Percentiles rank a stretch among this genome's conserved stretches.
Conservation (phyloP, 2,888 invertebrate genomes). For the Hemistola chrysoprasaria region DNA sequence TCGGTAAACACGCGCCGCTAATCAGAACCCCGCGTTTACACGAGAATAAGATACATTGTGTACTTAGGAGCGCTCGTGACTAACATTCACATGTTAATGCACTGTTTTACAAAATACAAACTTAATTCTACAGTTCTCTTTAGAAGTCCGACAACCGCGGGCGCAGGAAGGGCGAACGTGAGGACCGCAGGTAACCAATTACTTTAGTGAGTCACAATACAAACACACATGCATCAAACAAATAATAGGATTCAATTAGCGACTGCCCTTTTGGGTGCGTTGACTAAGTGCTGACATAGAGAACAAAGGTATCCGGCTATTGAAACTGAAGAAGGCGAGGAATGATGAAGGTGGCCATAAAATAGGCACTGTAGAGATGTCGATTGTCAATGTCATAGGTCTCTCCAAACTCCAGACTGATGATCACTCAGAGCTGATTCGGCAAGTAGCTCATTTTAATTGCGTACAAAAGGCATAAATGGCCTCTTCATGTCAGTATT, state of each 20-base stretch:
- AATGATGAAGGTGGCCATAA: slow-evolving; percentile 62
- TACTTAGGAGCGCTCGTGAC: slow-evolving; percentile 37
- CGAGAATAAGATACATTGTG: slow-evolving; percentile 38
- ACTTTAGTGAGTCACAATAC: slow-evolving; percentile 42
- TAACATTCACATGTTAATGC: slow-evolving; percentile 42
- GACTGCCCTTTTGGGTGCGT: slow-evolving; percentile 49
- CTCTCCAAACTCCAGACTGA: too few relatives aligned
- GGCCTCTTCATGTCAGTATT: too few relatives aligned
- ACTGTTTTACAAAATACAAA: slow-evolving; percentile 36
- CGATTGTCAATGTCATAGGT: neutral
- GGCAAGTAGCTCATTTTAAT: too few relatives aligned
- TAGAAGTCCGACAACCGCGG: slow-evolving; percentile 11
- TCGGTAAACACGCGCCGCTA: slow-evolving; percentile 35
- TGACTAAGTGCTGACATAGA: slow-evolving; percentile 48
- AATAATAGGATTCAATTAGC: slow-evolving; percentile 59
- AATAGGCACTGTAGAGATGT: slow-evolving; percentile 19
- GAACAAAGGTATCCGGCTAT: slow-evolving; percentile 53
- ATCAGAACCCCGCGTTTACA: slow-evolving; percentile 39
- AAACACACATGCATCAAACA: slow-evolving; percentile 42
- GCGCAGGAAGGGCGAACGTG: slow-evolving; percentile 14
- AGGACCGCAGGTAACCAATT: slow-evolving; percentile 35
- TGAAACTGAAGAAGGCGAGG: slow-evolving; percentile 43
- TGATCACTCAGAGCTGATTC: too few relatives aligned
- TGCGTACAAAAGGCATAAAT: too few relatives aligned
- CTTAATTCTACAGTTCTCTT: slow-evolving; percentile 28